These are phyloP conservation scores for Dendrocopos noguchii DNA, from an alignment of 2,113 vertebrate species.

Conservation along the genomic window DNA sequence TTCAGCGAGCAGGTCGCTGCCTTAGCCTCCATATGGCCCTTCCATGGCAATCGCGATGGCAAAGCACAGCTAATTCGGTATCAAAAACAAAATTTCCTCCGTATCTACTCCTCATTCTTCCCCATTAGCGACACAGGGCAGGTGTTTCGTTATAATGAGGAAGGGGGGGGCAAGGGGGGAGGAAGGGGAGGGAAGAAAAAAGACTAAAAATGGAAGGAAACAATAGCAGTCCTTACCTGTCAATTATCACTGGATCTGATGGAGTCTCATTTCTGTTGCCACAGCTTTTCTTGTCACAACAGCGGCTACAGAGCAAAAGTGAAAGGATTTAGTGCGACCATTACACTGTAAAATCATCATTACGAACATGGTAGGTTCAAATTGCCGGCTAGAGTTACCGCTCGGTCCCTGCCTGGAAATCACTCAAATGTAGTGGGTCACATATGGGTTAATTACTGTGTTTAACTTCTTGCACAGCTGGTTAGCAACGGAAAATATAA, in stretches of 20 bases:
- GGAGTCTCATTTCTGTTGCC: constrained; percentile 99
- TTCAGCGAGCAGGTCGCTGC: constrained; percentile 68
- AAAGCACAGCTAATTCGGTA: constrained; percentile 60
- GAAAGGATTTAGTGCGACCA: constrained; percentile 82
- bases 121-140: constrained; percentile 74
- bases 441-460: constrained; percentile 82
- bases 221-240: constrained; percentile 93
- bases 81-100: constrained; percentile 73
- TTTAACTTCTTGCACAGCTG: constrained; percentile 81
- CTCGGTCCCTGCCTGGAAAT: constrained; percentile 78
- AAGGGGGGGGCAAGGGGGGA: background rate
- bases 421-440: constrained; percentile 79
- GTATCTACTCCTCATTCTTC: constrained; percentile 61
- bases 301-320: constrained; percentile 88
- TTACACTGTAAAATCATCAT: constrained; percentile 82
- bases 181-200: background rate
- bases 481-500: constrained; percentile 65
- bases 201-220: constrained; percentile 65
- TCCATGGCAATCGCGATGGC: constrained; percentile 60
- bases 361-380: constrained; percentile 78
- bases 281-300: constrained; percentile 99
- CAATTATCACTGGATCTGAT: constrained; percentile 99
- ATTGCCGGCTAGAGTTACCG: constrained; percentile 81
- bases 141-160: constrained; percentile 80
- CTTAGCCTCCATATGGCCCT: constrained; percentile 68